Evolutionary conservation across 2,888 invertebrate genomes (phyloP), one percentile per base, ranked within the genome.

Genomic region (Strigamia maritima): DNA sequence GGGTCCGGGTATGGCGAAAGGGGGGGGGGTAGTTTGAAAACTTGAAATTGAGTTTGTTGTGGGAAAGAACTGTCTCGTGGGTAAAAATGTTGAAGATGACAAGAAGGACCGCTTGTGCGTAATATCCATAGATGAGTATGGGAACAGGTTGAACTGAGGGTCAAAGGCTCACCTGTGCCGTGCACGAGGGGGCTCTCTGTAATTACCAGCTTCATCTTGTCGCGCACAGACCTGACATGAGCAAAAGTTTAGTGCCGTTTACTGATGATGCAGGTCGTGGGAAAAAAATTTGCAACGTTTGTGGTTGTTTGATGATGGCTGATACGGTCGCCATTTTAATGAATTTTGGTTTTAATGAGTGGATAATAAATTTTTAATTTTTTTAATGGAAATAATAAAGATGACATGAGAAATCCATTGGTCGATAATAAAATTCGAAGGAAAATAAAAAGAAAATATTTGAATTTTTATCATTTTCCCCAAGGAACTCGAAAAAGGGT

Each of bases 241-340:
- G 49, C n/a, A 49, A 49, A 49, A 65, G 65, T 65, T 65, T 65
- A 65, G 65, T 65, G 65, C 65, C 65, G 65, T 65, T 65, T 65
- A 65, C 65, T 65, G 65, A 65, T 65, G 65, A 65, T 65, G 65
- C 65, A 26, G 65, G 65, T 65, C 65, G 65, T 65, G 65, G 65
- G 65, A 65, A 65, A 2, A 49, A 19, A 60, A 26, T 26, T 65
- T 26, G 28, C 6, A 65, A 26, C n/a, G 31, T 31, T 31, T n/a
- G 31, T 31, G 31, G n/a, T 19, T 14, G 16, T 2, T 1, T 6
- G 49, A 14, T 49, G 1, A 16, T 49, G 16, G 19, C n/a, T 49
- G 12, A 16, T 44, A 1, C 49, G 16, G 49, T 2, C 19, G 49
- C 14, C n/a, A 49, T n/a, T 6, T 49, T n/a, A 19, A 16, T 19